Conservation (phyloP, 1,140 invertebrate species). For the honey bee (Apis mellifera) region Amel_HAv3.1 CM009933.2:6254501-6255000, state of each 20-base stretch:
- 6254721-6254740: constrained; percentile 81
- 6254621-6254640: constrained; percentile 63
- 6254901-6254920: constrained; percentile 70
- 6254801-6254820: constrained; percentile 76
- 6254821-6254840: constrained; percentile 74
- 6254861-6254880: constrained; percentile 81
- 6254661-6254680: constrained; percentile 78
- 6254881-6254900: constrained; percentile 72
- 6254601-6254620: constrained; percentile 70
- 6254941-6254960: constrained; percentile 71
- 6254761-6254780: constrained; percentile 69
- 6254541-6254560: constrained; percentile 78
- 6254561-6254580: constrained; percentile 75
- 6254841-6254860: constrained; percentile 74
- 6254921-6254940: constrained; percentile 63
- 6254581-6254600: constrained; percentile 79
- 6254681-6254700: constrained; percentile 81
- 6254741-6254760: constrained; percentile 82
- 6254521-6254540: constrained; percentile 82
- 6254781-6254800: constrained; percentile 69
- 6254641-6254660: constrained; percentile 46
- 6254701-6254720: constrained; percentile 75
- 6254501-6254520: constrained; percentile 82
- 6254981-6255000: constrained; percentile 78
- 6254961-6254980: constrained; percentile 73